Base-by-base conservation (phyloP, 2,113 vertebrate species). In the Phycodurus eques region DNA sequence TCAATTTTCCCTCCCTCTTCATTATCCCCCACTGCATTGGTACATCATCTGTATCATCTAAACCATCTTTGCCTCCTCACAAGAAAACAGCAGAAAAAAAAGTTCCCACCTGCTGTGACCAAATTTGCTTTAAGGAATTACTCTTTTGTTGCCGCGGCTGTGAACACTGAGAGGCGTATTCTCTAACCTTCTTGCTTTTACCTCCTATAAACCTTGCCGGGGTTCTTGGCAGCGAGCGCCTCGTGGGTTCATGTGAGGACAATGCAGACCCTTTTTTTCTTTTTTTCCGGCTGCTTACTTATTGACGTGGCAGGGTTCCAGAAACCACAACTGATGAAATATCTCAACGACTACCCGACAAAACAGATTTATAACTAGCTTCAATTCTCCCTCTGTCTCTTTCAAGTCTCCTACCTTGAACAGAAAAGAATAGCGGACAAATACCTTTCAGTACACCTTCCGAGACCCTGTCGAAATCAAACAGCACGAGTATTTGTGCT, bases 181-280 rank as follows among this genome's bases (percentile, higher is more conserved):
- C 31, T 17, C 71, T 83, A 87, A 85, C 87, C 84, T 87, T 87
- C 78, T 82, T 85, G 87, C 85, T 81, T 82, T 83, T 91, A 90
- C 84, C 89, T 89, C 88, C 83, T 83, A 77, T 89, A 90, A 92
- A 90, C 86, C 78, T 88, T 75, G 84, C 81, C 68, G 85, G 87
- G 84, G 86, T 89, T 66, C 84, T 86, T 93, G 91, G 91, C 91
- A 91, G 85, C n/a, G 9, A 91, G 85, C n/a, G 9, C 53, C 4
- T 70, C 19, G 63, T 8, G 10, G 85, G 92, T 92, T 93, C 92
- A 90, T 81, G 78, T 81, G 83, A 89, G 92, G 93, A 93, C 92
- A 91, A 83, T 77, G 74, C 79, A 80, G 87, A 88, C 85, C 88
- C 4, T 42, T 70, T 85, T 81, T 83, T 81, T n/a, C 2, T 17